Evolutionary conservation across 1,140 invertebrate species (phyloP), one percentile per base, ranked within the genome.

Genomic region (Metaphire vulgaris): DNA sequence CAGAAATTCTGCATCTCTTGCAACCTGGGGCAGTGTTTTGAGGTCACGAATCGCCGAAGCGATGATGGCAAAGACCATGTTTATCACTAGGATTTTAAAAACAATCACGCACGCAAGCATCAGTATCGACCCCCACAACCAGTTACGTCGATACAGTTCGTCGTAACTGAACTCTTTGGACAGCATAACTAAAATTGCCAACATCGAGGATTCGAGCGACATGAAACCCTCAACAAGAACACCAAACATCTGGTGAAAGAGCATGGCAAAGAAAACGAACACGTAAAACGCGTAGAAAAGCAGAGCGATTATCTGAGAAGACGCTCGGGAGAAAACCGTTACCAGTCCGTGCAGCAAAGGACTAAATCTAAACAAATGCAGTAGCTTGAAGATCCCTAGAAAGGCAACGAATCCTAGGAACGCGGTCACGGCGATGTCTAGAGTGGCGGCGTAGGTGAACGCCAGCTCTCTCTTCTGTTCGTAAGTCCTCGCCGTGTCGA

Each of bases 11-110:
- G 41, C 41, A 56, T 56, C 41, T 56, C 21, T 56, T 6, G 41
- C 41, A 56, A 56, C 41, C 41, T 56, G 41, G 6, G 41, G 41
- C 41, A 56, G 41, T 56, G 41, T 56, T 21, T 56, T 56, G 21
- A 56, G 41, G 6, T 56, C 41, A 12, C 41, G 41, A 6, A 56
- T 12, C 6, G 41, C 41, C 6, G 41, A 6, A 56, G 41, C 41
- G 41, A 56, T 56, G 41, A 56, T 56, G 41, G 41, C 41, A 56
- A 56, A 56, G 41, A 56, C 21, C 41, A 56, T 56, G 41, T 56
- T 56, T 56, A 12, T 6, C 21, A 56, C 41, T 6, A 56, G 6
- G 21, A 56, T 56, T 6, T 56, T 6, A 21, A 56, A 56, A 56
- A 56, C 41, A 12, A 56, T 6, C 6, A 56, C 41, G 21, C 41